phyloP scores from a whole-genome alignment of 2,888 invertebrate genomes.

The Mesorhabditis spiculigera region DNA sequence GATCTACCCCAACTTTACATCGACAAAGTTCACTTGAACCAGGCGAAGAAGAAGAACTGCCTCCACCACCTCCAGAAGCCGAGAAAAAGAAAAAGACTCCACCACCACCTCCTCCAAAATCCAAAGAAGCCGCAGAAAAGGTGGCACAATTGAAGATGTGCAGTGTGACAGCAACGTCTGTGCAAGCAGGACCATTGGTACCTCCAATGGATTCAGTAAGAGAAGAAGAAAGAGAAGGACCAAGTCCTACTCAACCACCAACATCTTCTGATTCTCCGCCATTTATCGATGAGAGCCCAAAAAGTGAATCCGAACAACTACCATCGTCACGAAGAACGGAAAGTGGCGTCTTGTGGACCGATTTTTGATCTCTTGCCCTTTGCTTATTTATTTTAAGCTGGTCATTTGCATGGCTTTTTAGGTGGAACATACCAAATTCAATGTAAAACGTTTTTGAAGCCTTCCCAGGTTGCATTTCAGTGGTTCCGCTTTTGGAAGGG shows the following conservation, averaged over 20 bases:
- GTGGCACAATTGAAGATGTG: constrained; percentile 18
- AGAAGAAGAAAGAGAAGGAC: background rate
- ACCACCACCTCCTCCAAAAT: constrained; percentile 42
- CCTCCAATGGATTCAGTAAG: constrained; percentile 12
- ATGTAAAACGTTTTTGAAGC: too few species aligned
- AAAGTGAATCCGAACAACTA: constrained; percentile 9
- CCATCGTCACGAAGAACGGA: constrained; percentile 19
- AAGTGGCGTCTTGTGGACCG: constrained; percentile 24
- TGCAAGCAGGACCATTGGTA: constrained; percentile 14
- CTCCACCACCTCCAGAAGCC: constrained; percentile 40
- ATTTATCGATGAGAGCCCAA: constrained; percentile 45
- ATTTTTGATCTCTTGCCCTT: constrained; percentile 22
- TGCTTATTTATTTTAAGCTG: constrained; percentile 7
- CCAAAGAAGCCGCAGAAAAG: constrained; percentile 24
- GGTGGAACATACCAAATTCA: too few species aligned
- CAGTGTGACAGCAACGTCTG: constrained; percentile 21
- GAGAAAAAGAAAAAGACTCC: constrained; percentile 22
- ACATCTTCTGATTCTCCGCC: constrained; percentile 30
- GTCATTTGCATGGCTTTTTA: background rate
- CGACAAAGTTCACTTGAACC: constrained; percentile 25
- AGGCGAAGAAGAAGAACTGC: constrained; percentile 33
- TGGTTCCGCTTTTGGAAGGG: too few species aligned
- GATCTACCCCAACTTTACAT: constrained; percentile 25
- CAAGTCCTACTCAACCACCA: background rate
- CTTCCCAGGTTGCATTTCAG: too few species aligned